Evolutionary conservation across 2,888 invertebrate species (phyloP).

Genomic region (Pardosa pseudoannulata): DNA sequence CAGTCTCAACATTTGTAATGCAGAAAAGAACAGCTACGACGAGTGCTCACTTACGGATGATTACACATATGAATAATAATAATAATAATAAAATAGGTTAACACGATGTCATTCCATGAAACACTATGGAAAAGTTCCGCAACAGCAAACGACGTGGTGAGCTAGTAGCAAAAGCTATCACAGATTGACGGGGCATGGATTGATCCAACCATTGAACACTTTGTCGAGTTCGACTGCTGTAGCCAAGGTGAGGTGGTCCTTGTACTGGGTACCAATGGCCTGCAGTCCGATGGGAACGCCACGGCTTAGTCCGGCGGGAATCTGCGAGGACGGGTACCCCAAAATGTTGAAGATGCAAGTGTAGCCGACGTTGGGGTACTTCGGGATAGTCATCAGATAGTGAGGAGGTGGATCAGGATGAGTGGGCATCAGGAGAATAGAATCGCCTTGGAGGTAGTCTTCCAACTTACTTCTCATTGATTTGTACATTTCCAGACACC

Average conservation of each 20-base stretch:
- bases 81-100: too few relatives aligned
- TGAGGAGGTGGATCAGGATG: conserved; percentile 92
- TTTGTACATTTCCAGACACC: conserved; percentile 13
- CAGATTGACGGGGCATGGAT: conserved; percentile 26
- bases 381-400: conserved; percentile 89
- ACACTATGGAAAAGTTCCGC: too few relatives aligned
- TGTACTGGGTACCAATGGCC: conserved; percentile 80
- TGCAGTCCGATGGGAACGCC: conserved; percentile 89
- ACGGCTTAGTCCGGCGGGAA: conserved; percentile 85
- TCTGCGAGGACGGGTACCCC: conserved; percentile 90
- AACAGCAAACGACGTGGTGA: too few relatives aligned
- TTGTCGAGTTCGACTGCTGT: conserved; percentile 87
- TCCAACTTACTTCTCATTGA: conserved; percentile 17
- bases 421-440: conserved; percentile 91
- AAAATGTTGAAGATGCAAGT: conserved; percentile 91
- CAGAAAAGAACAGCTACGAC: too few relatives aligned
- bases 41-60: too few relatives aligned
- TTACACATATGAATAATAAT: too few relatives aligned
- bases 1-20: too few relatives aligned
- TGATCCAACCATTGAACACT: conserved; percentile 88
- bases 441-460: conserved; percentile 80
- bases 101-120: too few relatives aligned
- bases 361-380: conserved; percentile 90
- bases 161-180: too few relatives aligned
- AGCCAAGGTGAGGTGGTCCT: conserved; percentile 88